Evolutionary conservation across 2,113 vertebrate species (phyloP), one percentile per base, ranked within the genome.

Genomic region (Microtus montanus): DNA sequence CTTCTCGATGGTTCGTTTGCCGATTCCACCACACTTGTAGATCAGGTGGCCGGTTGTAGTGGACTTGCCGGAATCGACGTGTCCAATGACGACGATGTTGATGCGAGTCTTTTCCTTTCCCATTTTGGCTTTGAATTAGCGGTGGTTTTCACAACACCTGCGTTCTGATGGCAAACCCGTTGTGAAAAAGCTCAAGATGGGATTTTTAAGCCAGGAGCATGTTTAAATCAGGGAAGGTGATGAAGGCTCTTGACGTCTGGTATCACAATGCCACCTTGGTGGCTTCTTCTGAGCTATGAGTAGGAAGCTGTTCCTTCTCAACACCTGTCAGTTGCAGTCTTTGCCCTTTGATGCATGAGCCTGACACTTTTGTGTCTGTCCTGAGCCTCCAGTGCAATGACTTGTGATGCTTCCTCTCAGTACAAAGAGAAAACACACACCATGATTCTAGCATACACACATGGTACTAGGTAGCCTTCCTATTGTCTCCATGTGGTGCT

Each of bases 391-490:
- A 38, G 1, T 70, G 44, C 63, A 75, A 80, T 47, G 78, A 7
- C 47, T 94, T 96, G 66, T 80, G 41, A 87, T 83, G n/a, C 13
- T 91, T 54, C 33, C 74, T 90, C 88, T 75, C 71, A 49, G 30
- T n/a, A 84, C 26, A 44, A 35, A 44, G 52, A 71, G 8, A 30
- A 78, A 88, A 92, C 10, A 61, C 1, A 44, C 5, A 80, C 47
- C 78, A 35, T 89, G 49, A 92, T 95, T 93, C 80, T 93, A 78
- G 19, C 35, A 35, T n/a, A 71, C 15, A 71, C 68, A 71, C 17
- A n/a, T 22, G n/a, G n/a, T 73, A 10, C 19, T 73, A 73, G 70
- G n/a, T 38, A 38, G 70, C 35, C 19, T 20, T 38, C 2, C 70
- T 38, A 22, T 9, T 38, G 70, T 20, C 8, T 9, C 38, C 70